phyloP scores from a whole-genome alignment of 2,888 invertebrate genomes.

The Ophion ellenae region DNA sequence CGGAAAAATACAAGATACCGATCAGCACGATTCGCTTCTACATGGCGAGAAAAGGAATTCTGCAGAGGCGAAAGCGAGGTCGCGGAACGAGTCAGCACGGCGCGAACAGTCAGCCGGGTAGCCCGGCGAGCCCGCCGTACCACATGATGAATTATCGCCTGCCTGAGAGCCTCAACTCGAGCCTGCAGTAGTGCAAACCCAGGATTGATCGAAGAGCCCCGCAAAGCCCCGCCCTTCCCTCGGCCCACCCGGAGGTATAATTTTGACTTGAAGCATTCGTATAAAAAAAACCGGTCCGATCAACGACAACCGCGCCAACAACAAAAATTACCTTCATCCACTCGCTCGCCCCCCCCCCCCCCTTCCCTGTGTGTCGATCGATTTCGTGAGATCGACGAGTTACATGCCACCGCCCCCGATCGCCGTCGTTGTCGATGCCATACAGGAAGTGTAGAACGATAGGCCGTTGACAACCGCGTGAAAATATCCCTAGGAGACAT shows the following conservation, averaged over 20 bases:
- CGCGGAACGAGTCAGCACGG: slow-evolving; percentile 86
- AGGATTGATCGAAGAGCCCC: slow-evolving; percentile 61
- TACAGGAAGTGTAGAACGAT: slow-evolving; percentile 47
- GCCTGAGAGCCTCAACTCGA: slow-evolving; percentile 85
- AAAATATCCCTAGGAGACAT: slow-evolving; percentile 41
- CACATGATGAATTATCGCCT: slow-evolving; percentile 92
- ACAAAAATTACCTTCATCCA: slow-evolving; percentile 46
- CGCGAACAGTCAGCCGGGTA: slow-evolving; percentile 84
- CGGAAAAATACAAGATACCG: slow-evolving; percentile 94
- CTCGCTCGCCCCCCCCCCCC: slow-evolving; percentile 35
- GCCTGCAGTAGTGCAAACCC: slow-evolving; percentile 81
- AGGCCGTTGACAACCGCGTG: slow-evolving; percentile 52
- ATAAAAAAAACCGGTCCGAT: slow-evolving; percentile 26
- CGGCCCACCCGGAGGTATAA: slow-evolving; percentile 50
- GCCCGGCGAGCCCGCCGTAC: slow-evolving; percentile 90
- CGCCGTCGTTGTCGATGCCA: slow-evolving; percentile 47
- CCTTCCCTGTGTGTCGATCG: slow-evolving; percentile 39
- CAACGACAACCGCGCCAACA: neutral
- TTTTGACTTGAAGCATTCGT: slow-evolving; percentile 53
- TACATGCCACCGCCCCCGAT: slow-evolving; percentile 13
- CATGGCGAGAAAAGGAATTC: slow-evolving; percentile 94
- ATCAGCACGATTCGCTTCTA: slow-evolving; percentile 94
- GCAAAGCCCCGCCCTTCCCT: slow-evolving; percentile 6
- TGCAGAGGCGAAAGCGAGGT: slow-evolving; percentile 91
- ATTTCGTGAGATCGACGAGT: slow-evolving; percentile 52